A percentile compares a stretch with the other conserved stretches of the same genome.
Evolutionary conservation across 2,797 vertebrate genomes (phyloP).

Genomic region (Enoplosus armatus): DNA sequence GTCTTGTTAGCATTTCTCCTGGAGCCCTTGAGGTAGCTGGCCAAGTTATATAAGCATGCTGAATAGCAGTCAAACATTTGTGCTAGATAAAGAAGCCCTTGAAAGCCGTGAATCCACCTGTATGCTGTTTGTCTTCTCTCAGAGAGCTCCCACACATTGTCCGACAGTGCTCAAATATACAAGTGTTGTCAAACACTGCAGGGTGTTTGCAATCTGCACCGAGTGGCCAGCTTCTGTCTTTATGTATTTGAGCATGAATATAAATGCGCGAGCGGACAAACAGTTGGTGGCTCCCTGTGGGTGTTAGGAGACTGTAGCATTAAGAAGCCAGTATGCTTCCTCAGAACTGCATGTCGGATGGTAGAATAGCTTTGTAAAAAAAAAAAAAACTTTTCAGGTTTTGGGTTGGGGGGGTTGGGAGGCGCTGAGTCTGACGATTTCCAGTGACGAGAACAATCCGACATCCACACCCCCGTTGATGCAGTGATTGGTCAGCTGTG

Average conservation of each 20-base stretch:
- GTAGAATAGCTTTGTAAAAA: neutral
- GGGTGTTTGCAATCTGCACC: conserved; percentile 33
- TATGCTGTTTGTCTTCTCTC: conserved; percentile 83
- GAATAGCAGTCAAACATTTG: conserved; percentile 84
- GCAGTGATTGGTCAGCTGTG: no score
- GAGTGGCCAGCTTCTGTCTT: conserved; percentile 8
- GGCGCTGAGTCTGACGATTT: no score
- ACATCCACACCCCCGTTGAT: no score
- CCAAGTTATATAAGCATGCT: conserved; percentile 80
- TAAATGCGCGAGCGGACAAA: neutral
- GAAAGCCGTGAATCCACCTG: conserved; percentile 87
- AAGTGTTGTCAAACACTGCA: conserved; percentile 66
- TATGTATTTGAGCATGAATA: conserved; percentile 10
- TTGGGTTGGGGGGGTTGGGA: no score
- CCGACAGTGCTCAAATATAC: conserved; percentile 47
- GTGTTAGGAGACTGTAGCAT: neutral
- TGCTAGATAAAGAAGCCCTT: conserved; percentile 83
- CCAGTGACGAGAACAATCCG: no score
- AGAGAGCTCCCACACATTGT: conserved; percentile 77
- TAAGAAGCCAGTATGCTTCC: neutral
- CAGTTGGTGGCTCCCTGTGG: neutral
- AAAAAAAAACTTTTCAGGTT: no score
- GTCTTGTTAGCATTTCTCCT: conserved; percentile 50
- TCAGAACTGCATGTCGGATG: neutral
- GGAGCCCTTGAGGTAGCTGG: conserved; percentile 71